These are phyloP conservation scores for Apeltes quadracus DNA, from an alignment of 2,113 vertebrate genomes.

Conservation along the genomic window DNA sequence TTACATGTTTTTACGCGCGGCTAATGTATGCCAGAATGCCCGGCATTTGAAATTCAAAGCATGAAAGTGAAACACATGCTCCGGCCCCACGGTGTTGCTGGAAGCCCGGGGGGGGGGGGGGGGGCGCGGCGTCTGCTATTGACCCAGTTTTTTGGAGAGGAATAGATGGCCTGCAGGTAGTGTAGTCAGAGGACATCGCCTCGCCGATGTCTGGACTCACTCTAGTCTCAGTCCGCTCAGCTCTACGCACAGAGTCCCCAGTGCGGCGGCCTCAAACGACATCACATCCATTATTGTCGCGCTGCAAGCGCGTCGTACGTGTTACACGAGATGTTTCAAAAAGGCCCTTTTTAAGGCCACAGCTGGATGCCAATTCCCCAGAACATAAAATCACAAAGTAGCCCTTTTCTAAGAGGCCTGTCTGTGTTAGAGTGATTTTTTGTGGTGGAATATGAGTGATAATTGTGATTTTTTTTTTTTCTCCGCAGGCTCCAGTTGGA, in stretches of 20 bases:
- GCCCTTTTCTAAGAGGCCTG: background rate
- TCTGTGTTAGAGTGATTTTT: background rate
- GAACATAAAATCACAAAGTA: slow-evolving; percentile 7
- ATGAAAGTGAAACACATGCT: slow-evolving; percentile 70
- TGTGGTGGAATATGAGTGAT: slow-evolving; percentile 5
- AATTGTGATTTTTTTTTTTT: slow-evolving; percentile 66
- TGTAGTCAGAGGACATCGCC: slow-evolving; percentile 52
- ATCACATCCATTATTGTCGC: slow-evolving; percentile 29
- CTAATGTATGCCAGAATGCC: slow-evolving; percentile 48
- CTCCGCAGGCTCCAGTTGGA: slow-evolving; percentile 89
- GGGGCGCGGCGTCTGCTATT: slow-evolving; percentile 67
- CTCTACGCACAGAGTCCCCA: slow-evolving; percentile 23
- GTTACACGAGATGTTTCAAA: slow-evolving; percentile 4
- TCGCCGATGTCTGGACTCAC: slow-evolving; percentile 54
- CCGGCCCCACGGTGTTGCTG: slow-evolving; percentile 53
- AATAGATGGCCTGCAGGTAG: slow-evolving; percentile 70
- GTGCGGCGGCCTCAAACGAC: slow-evolving; percentile 21
- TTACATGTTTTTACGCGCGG: slow-evolving; percentile 37
- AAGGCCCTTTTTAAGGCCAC: slow-evolving; percentile 7
- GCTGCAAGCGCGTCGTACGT: slow-evolving; percentile 19
- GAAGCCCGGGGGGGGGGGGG: slow-evolving; percentile 47
- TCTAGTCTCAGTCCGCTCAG: slow-evolving; percentile 55
- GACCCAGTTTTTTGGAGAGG: slow-evolving; percentile 75
- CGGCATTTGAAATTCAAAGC: slow-evolving; percentile 69
- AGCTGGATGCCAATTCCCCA: background rate